Percentiles rank a stretch among this genome's conserved stretches.
Conservation (phyloP, 2,888 invertebrate genomes). For the Meiosimyza platycephala region DNA sequence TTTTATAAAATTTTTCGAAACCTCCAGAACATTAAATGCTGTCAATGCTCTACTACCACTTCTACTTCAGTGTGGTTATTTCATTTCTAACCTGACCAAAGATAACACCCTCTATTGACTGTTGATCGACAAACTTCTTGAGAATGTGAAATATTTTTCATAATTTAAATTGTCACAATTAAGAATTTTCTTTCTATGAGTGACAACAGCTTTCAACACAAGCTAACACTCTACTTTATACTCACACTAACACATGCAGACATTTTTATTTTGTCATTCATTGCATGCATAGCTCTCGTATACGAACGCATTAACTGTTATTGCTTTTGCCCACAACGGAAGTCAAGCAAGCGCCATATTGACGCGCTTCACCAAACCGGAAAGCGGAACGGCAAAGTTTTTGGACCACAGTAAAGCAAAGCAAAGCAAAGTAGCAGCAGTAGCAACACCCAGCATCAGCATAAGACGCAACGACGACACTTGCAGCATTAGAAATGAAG, state of each 20-base stretch:
- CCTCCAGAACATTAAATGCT: no score
- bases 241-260: not conserved
- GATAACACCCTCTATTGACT: no score
- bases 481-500: not conserved
- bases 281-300: constrained; percentile 1
- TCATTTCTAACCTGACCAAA: no score
- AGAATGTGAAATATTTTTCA: no score
- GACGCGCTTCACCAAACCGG: constrained; percentile 33
- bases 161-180: no score
- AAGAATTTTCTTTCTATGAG: no score
- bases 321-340: constrained; percentile 41
- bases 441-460: not conserved
- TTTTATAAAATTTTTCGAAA: no score
- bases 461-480: not conserved
- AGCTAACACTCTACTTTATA: no score
- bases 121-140: no score
- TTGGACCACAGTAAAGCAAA: not conserved
- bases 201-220: no score
- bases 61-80: no score
- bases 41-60: no score
- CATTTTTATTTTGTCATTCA: constrained; percentile 2
- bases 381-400: constrained; percentile 20
- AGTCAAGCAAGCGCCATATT: constrained; percentile 52
- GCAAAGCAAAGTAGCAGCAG: not conserved
- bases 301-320: constrained; percentile 33